Base-by-base conservation (phyloP, 1,140 invertebrate species). In the Campoletis sonorensis region DNA sequence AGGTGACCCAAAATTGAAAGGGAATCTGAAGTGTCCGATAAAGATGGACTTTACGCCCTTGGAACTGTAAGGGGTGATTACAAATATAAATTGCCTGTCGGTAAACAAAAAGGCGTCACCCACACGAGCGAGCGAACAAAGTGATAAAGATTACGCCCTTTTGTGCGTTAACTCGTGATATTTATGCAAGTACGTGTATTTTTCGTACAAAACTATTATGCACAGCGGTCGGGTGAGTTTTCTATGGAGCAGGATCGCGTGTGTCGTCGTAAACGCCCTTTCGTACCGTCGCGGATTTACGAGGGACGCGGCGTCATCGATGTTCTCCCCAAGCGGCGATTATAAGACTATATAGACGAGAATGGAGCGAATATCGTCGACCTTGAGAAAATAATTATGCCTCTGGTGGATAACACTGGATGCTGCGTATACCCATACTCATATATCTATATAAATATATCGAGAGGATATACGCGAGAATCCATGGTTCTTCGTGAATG, bases 231-330 rank as follows among this genome's bases (percentile, higher is more conserved):
- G 27, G 23, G 54, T 78, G 68, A 71, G 26, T 71, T 78, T 78
- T 75, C 49, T 49, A 45, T 16, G 49, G 21, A 18, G n/a, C n/a
- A n/a, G 37, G 37, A 79, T 67, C 72, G 72, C 81, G 84, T 77
- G 83, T 82, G 79, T 83, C 79, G 79, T 81, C 79, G 79, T 81
- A 61, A 45, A 79, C 79, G 79, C 79, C 79, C 79, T 70, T 70
- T 67, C 54, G 77, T 54, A 64, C 61, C 61, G 61, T 75, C 54
- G 68, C 51, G 75, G 79, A 83, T 83, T 84, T 82, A 80, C 67
- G 77, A 83, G 77, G 81, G 33, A 37, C 76, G 49, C 40, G 71
- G 61, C 61, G 61, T n/a, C 61, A 26, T 64, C 61, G 51, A 54
- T 54, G 26, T 64, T 64, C 61, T 64, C 61, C 26, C 61, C 61